Conservation (phyloP, 2,797 vertebrate species). For the Gymnocypris eckloni region DNA sequence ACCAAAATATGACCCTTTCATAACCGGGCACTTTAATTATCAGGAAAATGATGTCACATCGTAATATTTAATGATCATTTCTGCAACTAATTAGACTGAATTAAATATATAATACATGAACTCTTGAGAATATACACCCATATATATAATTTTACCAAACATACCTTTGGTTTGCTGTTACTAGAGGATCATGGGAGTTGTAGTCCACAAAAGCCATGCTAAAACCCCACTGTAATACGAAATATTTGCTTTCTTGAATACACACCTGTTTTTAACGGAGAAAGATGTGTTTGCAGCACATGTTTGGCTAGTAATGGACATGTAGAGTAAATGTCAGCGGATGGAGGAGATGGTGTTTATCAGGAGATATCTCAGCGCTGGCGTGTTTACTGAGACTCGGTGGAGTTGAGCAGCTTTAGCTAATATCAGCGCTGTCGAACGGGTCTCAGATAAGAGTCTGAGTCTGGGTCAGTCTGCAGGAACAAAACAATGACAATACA, state of each 20-base stretch:
- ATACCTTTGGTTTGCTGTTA: neutral
- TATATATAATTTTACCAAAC: neutral
- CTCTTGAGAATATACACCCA: neutral
- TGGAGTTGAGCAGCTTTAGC: neutral
- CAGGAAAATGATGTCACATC: no score
- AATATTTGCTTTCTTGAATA: neutral
- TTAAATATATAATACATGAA: neutral
- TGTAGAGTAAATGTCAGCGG: conserved; percentile 42
- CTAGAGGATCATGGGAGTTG: neutral
- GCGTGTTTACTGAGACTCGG: conserved; percentile 29
- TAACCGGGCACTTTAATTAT: no score
- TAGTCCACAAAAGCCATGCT: neutral
- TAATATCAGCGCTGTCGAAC: neutral
- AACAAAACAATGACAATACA: neutral
- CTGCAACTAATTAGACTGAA: neutral
- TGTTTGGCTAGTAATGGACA: conserved; percentile 1
- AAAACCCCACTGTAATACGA: neutral
- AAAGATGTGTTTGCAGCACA: neutral
- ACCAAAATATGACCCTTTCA: no score
- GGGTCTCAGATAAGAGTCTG: no score
- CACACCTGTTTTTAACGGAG: neutral
- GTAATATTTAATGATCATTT: neutral
- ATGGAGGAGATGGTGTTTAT: conserved; percentile 19
- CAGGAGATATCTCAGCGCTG: conserved; percentile 28
- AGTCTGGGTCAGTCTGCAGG: no score